phyloP scores from a whole-genome alignment of 64 coral and sea anemone species.

The Stichodactyla helianthus region DNA sequence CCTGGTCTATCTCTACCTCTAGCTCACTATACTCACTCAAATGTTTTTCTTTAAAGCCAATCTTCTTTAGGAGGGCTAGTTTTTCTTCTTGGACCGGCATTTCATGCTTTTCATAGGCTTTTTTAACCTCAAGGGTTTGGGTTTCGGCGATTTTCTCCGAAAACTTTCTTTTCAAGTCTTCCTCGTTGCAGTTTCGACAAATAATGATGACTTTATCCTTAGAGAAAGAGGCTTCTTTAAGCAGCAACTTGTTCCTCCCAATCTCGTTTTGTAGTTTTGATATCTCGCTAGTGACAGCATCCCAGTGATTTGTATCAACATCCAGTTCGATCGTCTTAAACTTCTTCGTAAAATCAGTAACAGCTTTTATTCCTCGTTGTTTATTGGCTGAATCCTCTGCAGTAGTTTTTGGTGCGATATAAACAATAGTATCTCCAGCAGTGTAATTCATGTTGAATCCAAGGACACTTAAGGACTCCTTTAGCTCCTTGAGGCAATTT shows the following conservation, averaged over 20 bases:
- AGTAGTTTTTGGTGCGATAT: neutral
- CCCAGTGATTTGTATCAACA: neutral
- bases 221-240: neutral
- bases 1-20: constrained; percentile 1
- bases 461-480: neutral
- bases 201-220: neutral
- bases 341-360: neutral
- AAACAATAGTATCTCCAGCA: neutral
- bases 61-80: neutral
- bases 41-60: neutral
- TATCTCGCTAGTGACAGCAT: neutral
- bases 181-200: neutral
- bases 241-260: neutral
- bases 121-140: neutral
- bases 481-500: neutral
- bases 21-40: neutral
- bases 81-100: constrained; percentile 13
- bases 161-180: neutral
- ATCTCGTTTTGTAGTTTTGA: neutral
- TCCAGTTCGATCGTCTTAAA: neutral
- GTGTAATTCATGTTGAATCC: neutral
- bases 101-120: neutral
- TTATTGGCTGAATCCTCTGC: neutral
- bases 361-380: neutral
- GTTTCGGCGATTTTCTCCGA: neutral